A percentile compares a stretch with the other conserved stretches of the same genome.
phyloP scores from a whole-genome alignment of 1,140 invertebrate species.

The honey bee (Apis mellifera) region Amel_HAv3.1 CM009944.2:7882501-7883000 shows the following conservation, averaged over 20 bases:
- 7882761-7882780: slow-evolving; percentile 27
- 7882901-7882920: no score
- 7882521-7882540: not conserved
- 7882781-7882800: slow-evolving; percentile 1
- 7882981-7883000: not conserved
- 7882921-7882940: no score
- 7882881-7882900: not conserved
- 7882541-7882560: not conserved
- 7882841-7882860: not conserved
- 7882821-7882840: slow-evolving; percentile 12
- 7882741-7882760: slow-evolving; percentile 26
- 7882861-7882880: not conserved
- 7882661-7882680: no score
- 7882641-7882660: not conserved
- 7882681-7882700: not conserved
- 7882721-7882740: slow-evolving; percentile 12
- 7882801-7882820: not conserved
- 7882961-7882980: not conserved
- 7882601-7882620: no score
- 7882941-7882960: not conserved
- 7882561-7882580: not conserved
- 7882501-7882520: slow-evolving; percentile 46
- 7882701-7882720: not conserved
- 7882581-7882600: not conserved
- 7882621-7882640: no score